Conservation (phyloP, 2,797 vertebrate genomes). For the Coccyzus lansbergi region DNA sequence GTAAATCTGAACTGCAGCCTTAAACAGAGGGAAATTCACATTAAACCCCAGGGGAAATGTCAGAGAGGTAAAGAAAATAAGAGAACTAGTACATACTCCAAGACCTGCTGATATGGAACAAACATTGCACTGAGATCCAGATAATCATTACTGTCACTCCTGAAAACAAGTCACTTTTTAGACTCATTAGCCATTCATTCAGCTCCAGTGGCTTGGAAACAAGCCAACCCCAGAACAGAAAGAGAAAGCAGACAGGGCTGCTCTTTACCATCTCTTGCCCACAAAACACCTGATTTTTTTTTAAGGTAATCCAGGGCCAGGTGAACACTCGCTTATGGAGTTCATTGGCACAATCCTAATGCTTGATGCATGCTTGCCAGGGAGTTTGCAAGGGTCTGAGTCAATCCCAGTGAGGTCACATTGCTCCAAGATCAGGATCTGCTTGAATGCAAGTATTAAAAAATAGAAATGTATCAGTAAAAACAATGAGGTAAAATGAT, state of each 20-base stretch:
- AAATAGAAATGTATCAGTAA: conserved; percentile 24
- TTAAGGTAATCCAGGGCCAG: not conserved
- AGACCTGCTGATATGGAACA: not conserved
- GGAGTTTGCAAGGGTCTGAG: not conserved
- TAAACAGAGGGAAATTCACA: conserved; percentile 51
- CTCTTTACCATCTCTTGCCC: not conserved
- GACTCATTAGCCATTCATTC: not conserved
- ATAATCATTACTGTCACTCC: not conserved
- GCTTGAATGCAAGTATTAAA: not conserved
- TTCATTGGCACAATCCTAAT: not conserved
- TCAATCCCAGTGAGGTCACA: not conserved
- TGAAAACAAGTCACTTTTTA: not conserved
- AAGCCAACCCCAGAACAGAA: not conserved
- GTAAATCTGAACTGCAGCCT: conserved; percentile 21
- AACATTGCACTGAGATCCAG: not conserved
- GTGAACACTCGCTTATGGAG: not conserved
- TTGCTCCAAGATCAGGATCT: not conserved
- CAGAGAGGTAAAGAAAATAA: conserved; percentile 45
- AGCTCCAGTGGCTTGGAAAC: not conserved
- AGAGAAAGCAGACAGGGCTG: not conserved
- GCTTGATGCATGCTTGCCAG: not conserved
- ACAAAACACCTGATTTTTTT: not conserved
- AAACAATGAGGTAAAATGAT: conserved; percentile 24
- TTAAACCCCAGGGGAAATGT: conserved; percentile 64
- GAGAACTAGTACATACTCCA: conserved; percentile 36